Evolutionary conservation across 1,140 invertebrate genomes (phyloP).

Genomic region (Orius insidiosus): DNA sequence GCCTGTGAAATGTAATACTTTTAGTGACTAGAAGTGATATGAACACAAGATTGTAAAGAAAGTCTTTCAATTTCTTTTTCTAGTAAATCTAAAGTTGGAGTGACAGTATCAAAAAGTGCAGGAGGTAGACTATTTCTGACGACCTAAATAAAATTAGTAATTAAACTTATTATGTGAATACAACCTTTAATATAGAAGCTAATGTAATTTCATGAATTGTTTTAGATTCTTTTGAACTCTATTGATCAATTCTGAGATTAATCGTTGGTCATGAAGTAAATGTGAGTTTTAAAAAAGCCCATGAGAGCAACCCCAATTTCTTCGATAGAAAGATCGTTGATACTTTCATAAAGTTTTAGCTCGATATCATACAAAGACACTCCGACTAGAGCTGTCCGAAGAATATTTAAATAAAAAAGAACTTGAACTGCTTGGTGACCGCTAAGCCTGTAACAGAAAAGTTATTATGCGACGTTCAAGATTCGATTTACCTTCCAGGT

Average conservation of each 20-base stretch:
- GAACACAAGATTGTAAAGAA: conserved; percentile 1
- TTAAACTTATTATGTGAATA: background rate
- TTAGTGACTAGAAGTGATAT: conserved; percentile 8
- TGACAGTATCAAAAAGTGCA: background rate
- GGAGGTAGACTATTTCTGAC: conserved; percentile 5
- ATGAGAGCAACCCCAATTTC: conserved; percentile 12
- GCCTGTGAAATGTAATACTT: conserved; percentile 3
- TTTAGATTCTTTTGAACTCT: background rate
- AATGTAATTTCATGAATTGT: conserved; percentile 9
- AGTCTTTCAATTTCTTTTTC: conserved; percentile 2
- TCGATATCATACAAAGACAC: conserved; percentile 10
- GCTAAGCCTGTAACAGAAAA: conserved; percentile 9
- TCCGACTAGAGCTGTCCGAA: conserved; percentile 1
- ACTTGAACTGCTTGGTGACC: conserved; percentile 8
- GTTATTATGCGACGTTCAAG: background rate
- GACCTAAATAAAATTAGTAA: conserved; percentile 8
- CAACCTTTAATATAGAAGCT: conserved; percentile 10
- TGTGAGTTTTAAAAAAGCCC: conserved; percentile 15
- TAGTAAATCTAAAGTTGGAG: conserved; percentile 6
- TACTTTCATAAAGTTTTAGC: background rate
- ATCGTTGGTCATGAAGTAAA: background rate
- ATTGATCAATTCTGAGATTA: conserved; percentile 9
- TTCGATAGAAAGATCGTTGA: conserved; percentile 7
- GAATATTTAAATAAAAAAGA: conserved; percentile 11
- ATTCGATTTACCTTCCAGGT: conserved; percentile 1